Evolutionary conservation across 2,113 vertebrate species (phyloP).

Genomic region (Carassius auratus): DNA sequence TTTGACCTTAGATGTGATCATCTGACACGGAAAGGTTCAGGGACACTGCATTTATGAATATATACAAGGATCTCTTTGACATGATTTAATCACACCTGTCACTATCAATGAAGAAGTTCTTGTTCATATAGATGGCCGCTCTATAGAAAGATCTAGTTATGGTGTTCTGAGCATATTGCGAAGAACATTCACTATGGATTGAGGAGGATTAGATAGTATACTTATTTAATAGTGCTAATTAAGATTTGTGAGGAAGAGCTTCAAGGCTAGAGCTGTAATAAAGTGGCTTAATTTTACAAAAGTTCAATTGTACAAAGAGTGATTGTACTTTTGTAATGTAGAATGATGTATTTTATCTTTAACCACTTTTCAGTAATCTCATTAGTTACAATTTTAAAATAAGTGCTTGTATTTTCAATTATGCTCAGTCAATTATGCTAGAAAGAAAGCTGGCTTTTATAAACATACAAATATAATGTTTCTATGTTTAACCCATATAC

Average conservation of each 20-base stretch:
- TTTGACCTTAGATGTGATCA: neutral
- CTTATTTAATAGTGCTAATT: conserved; percentile 15
- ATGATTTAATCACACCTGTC: neutral
- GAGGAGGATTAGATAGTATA: neutral
- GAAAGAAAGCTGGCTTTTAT: neutral
- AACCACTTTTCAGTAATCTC: neutral
- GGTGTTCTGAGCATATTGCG: neutral
- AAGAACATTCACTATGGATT: neutral
- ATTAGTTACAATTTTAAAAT: too few species aligned
- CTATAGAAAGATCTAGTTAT: conserved; percentile 23
- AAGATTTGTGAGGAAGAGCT: neutral
- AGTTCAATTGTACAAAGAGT: conserved; percentile 1
- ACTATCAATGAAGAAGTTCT: neutral
- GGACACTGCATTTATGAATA: neutral
- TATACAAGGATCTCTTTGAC: neutral
- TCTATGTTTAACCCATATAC: too few species aligned
- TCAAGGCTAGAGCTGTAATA: neutral
- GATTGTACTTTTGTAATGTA: neutral
- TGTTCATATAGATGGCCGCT: neutral
- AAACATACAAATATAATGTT: too few species aligned
- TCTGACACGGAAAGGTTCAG: neutral
- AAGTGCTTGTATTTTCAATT: neutral
- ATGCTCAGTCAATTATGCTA: neutral
- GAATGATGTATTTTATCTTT: neutral
- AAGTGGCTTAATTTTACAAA: neutral